Base-by-base conservation (phyloP, 2,888 invertebrate genomes). In the Plagiodera versicolora region DNA sequence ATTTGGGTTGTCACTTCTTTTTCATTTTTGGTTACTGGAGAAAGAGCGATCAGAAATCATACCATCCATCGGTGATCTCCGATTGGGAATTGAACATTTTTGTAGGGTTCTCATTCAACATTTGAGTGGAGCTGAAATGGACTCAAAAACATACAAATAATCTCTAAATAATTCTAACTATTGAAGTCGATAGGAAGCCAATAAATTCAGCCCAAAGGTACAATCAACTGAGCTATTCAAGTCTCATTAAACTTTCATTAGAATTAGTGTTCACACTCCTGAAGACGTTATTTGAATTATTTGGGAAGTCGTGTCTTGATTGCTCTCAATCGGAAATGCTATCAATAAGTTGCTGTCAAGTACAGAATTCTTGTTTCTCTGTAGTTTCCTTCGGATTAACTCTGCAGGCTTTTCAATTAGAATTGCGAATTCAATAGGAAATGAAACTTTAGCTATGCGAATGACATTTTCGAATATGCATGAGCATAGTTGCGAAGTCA, bases 261-360 rank as follows among this genome's bases (percentile, higher is more conserved):
- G 63, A 67, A 67, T 67, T 65, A 70, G 65, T 67, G 67, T 67
- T 61, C 6, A 24, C 6, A 64, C 60, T 61, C 61, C 62, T 58
- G 48, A 55, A 65, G 66, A 62, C 66, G 66, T 67, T 70, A 70
- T 68, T 68, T 66, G 67, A 65, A 65, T 64, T 67, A 68, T 68
- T 67, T 67, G 50, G 56, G 57, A 66, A 66, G 67, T 67, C 67
- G 62, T n/a, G n/a, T 58, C 66, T 60, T 62, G 63, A 64, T 66
- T 68, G 65, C 68, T 66, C 68, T 69, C 69, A 65, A 67, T 65
- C 64, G 63, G 54, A 57, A 66, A 68, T 67, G 67, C 69, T 63
- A 71, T 71, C 71, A 71, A 70, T 70, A 70, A 71, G 68, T 66
- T 60, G 67, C 69, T 71, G 71, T 71, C 71, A 65, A 56, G 64